phyloP scores from a whole-genome alignment of 1,140 invertebrate genomes.

The Oncopodura yosiiana region DNA sequence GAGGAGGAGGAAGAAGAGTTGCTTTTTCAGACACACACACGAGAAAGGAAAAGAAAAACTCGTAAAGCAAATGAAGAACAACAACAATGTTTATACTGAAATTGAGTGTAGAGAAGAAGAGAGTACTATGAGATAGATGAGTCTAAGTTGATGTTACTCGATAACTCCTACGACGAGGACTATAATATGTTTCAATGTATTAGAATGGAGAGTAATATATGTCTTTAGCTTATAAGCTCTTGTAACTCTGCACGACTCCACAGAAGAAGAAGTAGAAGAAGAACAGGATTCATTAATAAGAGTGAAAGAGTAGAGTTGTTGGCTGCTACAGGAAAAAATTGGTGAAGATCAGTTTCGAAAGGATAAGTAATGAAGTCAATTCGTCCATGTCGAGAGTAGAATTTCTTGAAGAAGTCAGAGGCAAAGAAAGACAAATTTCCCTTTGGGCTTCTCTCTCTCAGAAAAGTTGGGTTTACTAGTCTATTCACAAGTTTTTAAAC shows the following conservation, averaged over 20 bases:
- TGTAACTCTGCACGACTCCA: no score
- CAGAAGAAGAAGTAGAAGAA: neutral
- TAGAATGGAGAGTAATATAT: no score
- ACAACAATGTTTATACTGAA: neutral
- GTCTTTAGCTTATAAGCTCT: no score
- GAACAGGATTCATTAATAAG: neutral
- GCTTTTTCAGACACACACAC: no score
- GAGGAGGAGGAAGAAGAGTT: neutral
- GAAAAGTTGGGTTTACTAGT: no score
- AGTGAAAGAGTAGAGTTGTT: no score
- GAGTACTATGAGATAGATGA: neutral
- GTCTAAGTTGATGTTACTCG: no score
- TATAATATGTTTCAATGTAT: no score
- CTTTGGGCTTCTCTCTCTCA: constrained; percentile 14
- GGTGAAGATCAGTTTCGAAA: constrained; percentile 29
- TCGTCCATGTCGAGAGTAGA: constrained; percentile 17
- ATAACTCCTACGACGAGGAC: no score
- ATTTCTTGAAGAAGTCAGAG: neutral
- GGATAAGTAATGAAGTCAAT: constrained; percentile 26
- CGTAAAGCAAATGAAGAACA: neutral
- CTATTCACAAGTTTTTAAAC: no score
- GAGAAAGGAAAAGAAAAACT: neutral
- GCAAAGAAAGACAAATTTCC: constrained; percentile 17
- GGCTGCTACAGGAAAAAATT: constrained; percentile 16
- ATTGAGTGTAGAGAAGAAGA: neutral